Conservation (phyloP, 2,797 vertebrate species). For the Bradypus variegatus region DNA sequence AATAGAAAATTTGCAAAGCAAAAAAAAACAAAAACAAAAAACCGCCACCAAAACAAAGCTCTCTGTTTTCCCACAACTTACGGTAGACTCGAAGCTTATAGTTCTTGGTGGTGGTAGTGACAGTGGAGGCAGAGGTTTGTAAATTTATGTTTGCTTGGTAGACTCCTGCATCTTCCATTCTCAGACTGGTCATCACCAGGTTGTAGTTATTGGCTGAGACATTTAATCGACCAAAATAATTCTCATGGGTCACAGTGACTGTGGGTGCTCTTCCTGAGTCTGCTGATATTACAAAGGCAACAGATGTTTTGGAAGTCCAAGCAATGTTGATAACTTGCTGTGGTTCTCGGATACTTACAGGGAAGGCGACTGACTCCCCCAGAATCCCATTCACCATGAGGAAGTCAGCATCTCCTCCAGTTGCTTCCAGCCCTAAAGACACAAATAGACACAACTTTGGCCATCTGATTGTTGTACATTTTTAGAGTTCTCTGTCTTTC, state of each 20-base stretch:
- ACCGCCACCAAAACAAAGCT: neutral
- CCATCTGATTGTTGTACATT: neutral
- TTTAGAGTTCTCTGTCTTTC: neutral
- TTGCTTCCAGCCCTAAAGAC: conserved; percentile 44
- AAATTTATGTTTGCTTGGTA: neutral
- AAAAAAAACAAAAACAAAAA: neutral
- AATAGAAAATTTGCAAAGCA: neutral
- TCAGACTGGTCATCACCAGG: conserved; percentile 51
- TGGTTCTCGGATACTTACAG: neutral
- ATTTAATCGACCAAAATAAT: neutral
- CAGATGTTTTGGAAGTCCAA: conserved; percentile 7
- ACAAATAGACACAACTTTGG: conserved; percentile 26
- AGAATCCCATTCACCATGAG: conserved; percentile 11
- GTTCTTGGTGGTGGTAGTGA: neutral
- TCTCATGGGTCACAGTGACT: fast-evolving
- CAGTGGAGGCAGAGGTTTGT: fast-evolving
- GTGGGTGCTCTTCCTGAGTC: fast-evolving
- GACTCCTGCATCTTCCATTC: neutral
- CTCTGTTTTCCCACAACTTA: conserved; percentile 23
- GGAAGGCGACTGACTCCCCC: conserved; percentile 49
- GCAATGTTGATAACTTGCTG: fast-evolving
- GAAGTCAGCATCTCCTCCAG: neutral
- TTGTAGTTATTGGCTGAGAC: fast-evolving
- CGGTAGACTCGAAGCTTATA: conserved; percentile 54
- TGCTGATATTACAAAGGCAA: neutral